phyloP scores from a whole-genome alignment of 2,888 invertebrate genomes.

The Scaptomyza parva region DNA sequence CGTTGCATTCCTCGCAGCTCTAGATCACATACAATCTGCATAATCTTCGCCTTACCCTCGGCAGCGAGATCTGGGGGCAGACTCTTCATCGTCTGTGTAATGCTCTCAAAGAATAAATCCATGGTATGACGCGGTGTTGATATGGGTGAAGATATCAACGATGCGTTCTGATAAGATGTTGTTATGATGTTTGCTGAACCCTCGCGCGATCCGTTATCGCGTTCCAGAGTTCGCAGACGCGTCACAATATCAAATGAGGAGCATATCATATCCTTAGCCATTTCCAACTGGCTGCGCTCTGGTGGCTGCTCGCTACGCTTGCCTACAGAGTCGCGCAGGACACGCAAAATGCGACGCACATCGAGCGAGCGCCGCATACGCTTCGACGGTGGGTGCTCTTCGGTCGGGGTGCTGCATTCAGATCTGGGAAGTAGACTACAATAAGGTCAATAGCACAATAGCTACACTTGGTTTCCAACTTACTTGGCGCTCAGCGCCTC shows the following conservation, averaged over 20 bases:
- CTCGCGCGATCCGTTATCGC: conserved; percentile 2
- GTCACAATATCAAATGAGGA: conserved; percentile 68
- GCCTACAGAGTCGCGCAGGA: conserved; percentile 49
- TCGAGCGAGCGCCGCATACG: conserved; percentile 57
- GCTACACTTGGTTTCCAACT: conserved; percentile 10
- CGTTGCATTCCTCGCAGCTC: conserved; percentile 73
- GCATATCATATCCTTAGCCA: conserved; percentile 72
- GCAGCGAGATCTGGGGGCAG: conserved; percentile 77
- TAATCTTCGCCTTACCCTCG: conserved; percentile 79
- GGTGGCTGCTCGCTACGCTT: conserved; percentile 32
- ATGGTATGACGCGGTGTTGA: conserved; percentile 58
- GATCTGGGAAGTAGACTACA: conserved; percentile 46
- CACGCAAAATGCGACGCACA: conserved; percentile 52
- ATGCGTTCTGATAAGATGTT: not conserved
- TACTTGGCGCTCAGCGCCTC: conserved; percentile 66
- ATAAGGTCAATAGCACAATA: not conserved
- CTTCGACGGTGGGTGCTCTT: conserved; percentile 51
- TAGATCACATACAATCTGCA: conserved; percentile 79
- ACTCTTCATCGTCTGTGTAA: conserved; percentile 75
- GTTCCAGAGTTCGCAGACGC: conserved; percentile 63
- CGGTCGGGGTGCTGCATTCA: conserved; percentile 55
- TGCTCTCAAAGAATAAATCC: conserved; percentile 81
- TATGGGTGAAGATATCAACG: not conserved
- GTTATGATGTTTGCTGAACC: not conserved
- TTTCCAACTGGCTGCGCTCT: conserved; percentile 64